phyloP scores from a whole-genome alignment of 1,140 invertebrate genomes.

The Akabosia matsudoensis region DNA sequence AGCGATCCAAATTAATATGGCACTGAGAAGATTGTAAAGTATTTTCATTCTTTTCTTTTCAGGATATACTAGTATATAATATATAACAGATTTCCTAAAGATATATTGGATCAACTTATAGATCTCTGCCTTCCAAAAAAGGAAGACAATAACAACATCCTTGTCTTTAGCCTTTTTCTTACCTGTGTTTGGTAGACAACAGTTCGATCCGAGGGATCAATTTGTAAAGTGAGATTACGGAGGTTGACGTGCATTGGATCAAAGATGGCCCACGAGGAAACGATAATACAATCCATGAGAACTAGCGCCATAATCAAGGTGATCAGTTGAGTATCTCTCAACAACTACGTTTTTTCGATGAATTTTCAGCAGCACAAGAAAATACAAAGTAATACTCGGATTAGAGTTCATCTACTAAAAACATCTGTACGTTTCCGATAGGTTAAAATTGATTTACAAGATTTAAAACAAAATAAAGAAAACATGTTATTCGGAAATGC shows the following conservation, averaged over 20 bases:
- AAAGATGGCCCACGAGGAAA: slow-evolving; percentile 71
- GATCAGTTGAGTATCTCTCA: slow-evolving; percentile 80
- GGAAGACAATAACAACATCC: no score
- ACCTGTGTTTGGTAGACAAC: slow-evolving; percentile 85
- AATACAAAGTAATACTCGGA: no score
- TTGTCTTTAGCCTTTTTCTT: slow-evolving; percentile 1
- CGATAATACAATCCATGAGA: slow-evolving; percentile 71
- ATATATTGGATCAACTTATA: no score
- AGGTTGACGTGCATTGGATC: slow-evolving; percentile 81
- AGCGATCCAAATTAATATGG: no score
- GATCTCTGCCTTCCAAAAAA: no score
- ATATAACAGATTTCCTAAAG: no score
- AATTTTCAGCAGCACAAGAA: slow-evolving; percentile 11
- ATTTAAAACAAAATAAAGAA: not conserved
- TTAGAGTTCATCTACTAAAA: no score
- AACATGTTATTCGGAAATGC: not conserved
- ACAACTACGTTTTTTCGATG: slow-evolving; percentile 56
- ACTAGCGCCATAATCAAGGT: slow-evolving; percentile 72
- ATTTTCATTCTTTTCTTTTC: no score
- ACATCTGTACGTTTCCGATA: no score
- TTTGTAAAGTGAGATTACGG: slow-evolving; percentile 76
- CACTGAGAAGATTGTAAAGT: no score
- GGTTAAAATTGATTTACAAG: no score
- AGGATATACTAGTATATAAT: no score
- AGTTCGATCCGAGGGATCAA: slow-evolving; percentile 68